These are phyloP conservation scores for Chiroxiphia lanceolata DNA, from an alignment of 2,797 vertebrate genomes.

Conservation along the genomic window DNA sequence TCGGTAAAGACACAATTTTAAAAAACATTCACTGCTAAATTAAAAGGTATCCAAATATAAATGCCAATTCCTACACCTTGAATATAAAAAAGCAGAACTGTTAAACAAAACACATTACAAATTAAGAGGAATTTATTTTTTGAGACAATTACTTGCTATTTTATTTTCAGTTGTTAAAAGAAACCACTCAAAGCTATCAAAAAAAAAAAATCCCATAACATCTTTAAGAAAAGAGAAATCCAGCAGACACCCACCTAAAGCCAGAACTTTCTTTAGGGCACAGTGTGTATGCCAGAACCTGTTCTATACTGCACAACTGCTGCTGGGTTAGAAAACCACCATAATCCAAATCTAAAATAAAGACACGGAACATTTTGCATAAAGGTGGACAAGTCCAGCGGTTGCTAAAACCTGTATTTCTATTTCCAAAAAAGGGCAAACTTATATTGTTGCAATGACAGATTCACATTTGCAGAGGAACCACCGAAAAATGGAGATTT, in stretches of 20 bases:
- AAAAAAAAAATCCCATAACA: not conserved
- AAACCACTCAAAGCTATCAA: not conserved
- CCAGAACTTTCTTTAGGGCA: constrained; percentile 64
- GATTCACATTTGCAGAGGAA: not conserved
- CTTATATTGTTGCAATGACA: not conserved
- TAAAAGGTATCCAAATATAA: not conserved
- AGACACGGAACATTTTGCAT: not conserved
- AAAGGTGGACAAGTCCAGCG: not conserved
- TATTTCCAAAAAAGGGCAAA: not conserved
- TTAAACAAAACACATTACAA: not conserved
- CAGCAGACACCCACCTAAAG: not conserved
- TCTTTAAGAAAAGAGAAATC: not conserved
- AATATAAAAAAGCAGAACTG: not conserved
- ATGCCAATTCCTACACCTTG: not conserved
- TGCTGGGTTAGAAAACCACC: constrained; percentile 41
- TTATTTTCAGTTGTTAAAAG: not conserved
- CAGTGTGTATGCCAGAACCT: constrained; percentile 39
- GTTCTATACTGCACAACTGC: constrained; percentile 39
- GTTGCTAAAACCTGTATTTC: not conserved
- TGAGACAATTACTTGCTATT: not conserved
- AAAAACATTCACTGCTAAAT: not conserved
- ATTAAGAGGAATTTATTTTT: not conserved
- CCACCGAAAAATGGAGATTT: not conserved
- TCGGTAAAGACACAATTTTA: not conserved
- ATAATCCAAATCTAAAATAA: constrained; percentile 14